Conservation (phyloP, 2,113 vertebrate species). For the Austrofundulus limnaeus region DNA sequence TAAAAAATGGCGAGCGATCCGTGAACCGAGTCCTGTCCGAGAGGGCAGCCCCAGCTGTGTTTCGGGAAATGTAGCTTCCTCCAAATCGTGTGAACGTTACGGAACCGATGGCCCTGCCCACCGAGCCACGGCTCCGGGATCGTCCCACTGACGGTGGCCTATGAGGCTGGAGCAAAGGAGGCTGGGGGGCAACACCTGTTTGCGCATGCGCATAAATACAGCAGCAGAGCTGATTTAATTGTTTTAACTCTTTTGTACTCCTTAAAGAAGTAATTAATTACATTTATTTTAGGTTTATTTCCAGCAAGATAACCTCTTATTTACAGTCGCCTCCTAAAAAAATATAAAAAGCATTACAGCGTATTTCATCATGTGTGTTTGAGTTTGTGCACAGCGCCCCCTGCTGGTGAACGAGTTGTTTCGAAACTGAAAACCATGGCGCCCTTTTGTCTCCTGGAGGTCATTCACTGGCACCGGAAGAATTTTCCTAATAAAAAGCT, state of each 20-base stretch:
- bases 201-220: conserved; percentile 30
- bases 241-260: not conserved
- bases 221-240: not conserved
- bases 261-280: not conserved
- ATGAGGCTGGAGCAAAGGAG: conserved; percentile 42
- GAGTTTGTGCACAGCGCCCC: conserved; percentile 52
- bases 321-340: not conserved
- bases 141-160: conserved; percentile 68
- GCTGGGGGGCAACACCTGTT: conserved; percentile 12
- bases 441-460: conserved; percentile 43
- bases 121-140: conserved; percentile 58
- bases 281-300: not conserved
- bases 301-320: not conserved
- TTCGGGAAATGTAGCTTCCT: conserved; percentile 65
- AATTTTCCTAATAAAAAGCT: not conserved
- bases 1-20: conserved; percentile 50
- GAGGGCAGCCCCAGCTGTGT: conserved; percentile 35
- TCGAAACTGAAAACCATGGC: conserved; percentile 46
- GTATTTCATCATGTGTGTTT: conserved; percentile 4
- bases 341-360: not conserved
- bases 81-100: conserved; percentile 68
- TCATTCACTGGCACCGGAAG: not conserved
- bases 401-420: conserved; percentile 45
- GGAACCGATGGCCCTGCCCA: conserved; percentile 71
- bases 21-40: conserved; percentile 32